Conservation (phyloP, 2,797 vertebrate genomes). For the Falco novaeseelandiae region DNA sequence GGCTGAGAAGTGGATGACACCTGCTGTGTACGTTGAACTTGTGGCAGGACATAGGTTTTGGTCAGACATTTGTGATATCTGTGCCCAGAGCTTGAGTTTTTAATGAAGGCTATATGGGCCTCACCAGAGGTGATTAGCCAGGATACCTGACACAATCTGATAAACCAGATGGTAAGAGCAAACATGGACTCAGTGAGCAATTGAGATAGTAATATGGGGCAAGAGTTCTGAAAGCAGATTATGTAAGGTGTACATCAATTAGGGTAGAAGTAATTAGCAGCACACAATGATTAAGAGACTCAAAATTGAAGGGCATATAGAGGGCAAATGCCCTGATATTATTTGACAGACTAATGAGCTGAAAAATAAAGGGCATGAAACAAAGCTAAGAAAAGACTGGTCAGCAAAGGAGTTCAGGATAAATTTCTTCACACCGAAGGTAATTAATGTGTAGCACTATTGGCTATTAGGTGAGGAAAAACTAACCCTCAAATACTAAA, state of each 20-base stretch:
- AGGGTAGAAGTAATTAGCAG: neutral
- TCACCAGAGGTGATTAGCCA: neutral
- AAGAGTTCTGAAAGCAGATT: neutral
- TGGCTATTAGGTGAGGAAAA: constrained; percentile 14
- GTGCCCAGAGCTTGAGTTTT: neutral
- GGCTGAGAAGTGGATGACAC: neutral
- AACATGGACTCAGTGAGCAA: neutral
- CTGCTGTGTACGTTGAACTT: neutral
- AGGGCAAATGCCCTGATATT: constrained; percentile 1
- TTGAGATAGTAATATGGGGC: neutral
- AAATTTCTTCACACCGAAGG: constrained; percentile 18
- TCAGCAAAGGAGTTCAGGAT: constrained; percentile 22
- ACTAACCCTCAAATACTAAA: neutral
- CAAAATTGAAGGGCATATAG: constrained; percentile 42
- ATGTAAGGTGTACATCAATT: constrained; percentile 7
- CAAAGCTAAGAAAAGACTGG: constrained; percentile 45
- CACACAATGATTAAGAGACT: constrained; percentile 15
- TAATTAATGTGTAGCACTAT: constrained; percentile 35
- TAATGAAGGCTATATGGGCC: neutral
- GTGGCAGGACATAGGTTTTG: neutral
- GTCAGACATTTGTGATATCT: neutral
- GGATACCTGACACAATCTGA: neutral
- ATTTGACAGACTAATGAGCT: constrained; percentile 39
- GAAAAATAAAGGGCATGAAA: constrained; percentile 47
- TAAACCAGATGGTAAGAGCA: constrained; percentile 23